Percentiles rank a stretch among this genome's conserved stretches.
Evolutionary conservation across 2,888 invertebrate species (phyloP).

Genomic region (Aromia moschata): DNA sequence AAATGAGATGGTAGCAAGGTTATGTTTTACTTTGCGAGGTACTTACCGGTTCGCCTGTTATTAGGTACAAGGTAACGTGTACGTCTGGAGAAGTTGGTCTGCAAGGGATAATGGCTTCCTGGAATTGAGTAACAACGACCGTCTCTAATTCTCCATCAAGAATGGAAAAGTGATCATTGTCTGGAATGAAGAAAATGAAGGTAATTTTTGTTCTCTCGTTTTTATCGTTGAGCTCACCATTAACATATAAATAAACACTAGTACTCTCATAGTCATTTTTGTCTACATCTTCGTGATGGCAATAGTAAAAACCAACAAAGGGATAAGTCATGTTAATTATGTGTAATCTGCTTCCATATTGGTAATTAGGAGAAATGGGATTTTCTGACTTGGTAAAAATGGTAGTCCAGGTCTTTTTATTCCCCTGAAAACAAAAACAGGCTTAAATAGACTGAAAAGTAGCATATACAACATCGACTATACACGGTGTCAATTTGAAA

Average conservation of each 20-base stretch:
- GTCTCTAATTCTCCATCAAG: no score
- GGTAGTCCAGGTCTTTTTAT: no score
- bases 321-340: slow-evolving; percentile 53
- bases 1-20: no score
- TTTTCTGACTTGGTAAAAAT: no score
- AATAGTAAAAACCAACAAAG: slow-evolving; percentile 61
- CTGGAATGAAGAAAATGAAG: no score
- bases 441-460: no score
- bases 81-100: slow-evolving; percentile 70
- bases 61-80: slow-evolving; percentile 60
- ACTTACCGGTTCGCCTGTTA: neutral
- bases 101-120: slow-evolving; percentile 68
- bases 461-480: no score
- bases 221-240: slow-evolving; percentile 59
- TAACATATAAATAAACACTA: slow-evolving; percentile 67
- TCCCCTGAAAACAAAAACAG: no score
- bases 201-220: neutral
- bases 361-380: no score
- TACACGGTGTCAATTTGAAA: no score
- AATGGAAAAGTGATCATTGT: no score
- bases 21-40: no score
- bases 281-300: slow-evolving; percentile 57
- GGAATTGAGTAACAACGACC: slow-evolving; percentile 56
- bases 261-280: slow-evolving; percentile 58
- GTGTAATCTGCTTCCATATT: slow-evolving; percentile 64